Evolutionary conservation across 2,888 invertebrate species (phyloP).

Genomic region (Parnassius apollo): DNA sequence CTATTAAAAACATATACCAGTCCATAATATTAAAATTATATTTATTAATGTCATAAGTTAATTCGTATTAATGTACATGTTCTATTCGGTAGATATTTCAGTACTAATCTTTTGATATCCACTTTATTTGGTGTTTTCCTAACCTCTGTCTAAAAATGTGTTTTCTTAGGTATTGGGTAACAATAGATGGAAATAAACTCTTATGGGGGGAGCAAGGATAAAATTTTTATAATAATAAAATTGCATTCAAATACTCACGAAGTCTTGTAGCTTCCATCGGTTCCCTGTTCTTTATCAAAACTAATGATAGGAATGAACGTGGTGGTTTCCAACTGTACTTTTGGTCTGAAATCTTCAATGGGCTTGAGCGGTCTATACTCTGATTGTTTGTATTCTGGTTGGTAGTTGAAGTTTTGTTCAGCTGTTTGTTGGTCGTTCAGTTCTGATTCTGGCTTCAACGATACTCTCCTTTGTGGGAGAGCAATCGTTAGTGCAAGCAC

Average conservation of each 20-base stretch:
- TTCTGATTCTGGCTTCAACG: conserved; percentile 52
- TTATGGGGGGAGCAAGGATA: too few species aligned
- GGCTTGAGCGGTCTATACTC: conserved; percentile 62
- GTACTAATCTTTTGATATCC: too few species aligned
- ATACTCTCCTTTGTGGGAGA: conserved; percentile 68
- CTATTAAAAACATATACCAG: too few species aligned
- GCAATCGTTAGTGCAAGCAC: conserved; percentile 64
- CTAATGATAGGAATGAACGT: conserved; percentile 91
- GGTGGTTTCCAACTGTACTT: conserved; percentile 79
- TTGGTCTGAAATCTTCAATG: conserved; percentile 70
- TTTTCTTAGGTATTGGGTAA: too few species aligned
- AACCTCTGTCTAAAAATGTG: too few species aligned
- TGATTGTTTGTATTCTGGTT: conserved; percentile 51
- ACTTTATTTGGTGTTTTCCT: too few species aligned
- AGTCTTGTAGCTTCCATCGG: conserved; percentile 91
- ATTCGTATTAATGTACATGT: too few species aligned
- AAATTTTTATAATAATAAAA: background rate
- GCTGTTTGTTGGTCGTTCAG: conserved; percentile 59
- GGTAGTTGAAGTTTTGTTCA: conserved; percentile 66
- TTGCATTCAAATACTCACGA: conserved; percentile 74
- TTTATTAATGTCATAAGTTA: too few species aligned
- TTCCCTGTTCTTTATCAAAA: conserved; percentile 91
- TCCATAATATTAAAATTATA: too few species aligned
- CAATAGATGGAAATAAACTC: too few species aligned
- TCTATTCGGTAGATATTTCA: too few species aligned